Percentiles rank a stretch among this genome's conserved stretches.
Evolutionary conservation across 2,113 vertebrate genomes (phyloP).

Genomic region (Lipotes vexillifer): DNA sequence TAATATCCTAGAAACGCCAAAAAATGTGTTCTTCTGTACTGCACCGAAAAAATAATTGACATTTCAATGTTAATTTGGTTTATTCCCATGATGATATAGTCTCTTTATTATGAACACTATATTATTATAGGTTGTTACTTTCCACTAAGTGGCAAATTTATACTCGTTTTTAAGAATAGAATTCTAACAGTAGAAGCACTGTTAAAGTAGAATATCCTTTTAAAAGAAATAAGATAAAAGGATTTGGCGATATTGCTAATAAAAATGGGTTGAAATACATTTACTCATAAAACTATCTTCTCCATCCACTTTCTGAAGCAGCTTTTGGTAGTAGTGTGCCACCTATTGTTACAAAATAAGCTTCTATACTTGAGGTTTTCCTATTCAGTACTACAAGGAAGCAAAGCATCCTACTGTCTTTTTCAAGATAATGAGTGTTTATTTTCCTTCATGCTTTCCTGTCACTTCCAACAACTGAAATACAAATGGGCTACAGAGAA

Average conservation of each 20-base stretch:
- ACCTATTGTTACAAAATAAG: slow-evolving; percentile 31
- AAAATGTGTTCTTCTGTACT: slow-evolving; percentile 27
- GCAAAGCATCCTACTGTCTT: neutral
- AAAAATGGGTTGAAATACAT: neutral
- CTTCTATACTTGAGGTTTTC: neutral
- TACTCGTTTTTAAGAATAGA: slow-evolving; percentile 22
- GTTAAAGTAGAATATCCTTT: neutral
- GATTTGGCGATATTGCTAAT: neutral
- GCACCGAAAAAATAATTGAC: slow-evolving; percentile 61
- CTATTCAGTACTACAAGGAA: neutral
- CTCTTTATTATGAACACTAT: slow-evolving; percentile 47
- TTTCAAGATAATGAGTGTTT: neutral
- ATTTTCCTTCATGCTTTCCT: slow-evolving; percentile 3
- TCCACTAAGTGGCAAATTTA: slow-evolving; percentile 20
- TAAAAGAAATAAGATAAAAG: neutral
- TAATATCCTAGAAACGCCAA: neutral
- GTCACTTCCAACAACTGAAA: neutral
- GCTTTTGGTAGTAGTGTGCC: slow-evolving; percentile 17
- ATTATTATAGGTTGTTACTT: neutral
- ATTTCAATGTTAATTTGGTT: slow-evolving; percentile 71
- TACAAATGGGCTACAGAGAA: neutral
- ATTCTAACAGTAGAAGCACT: neutral
- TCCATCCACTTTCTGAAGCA: neutral
- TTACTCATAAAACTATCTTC: slow-evolving; percentile 13
- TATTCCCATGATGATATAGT: slow-evolving; percentile 64